Percentiles rank a stretch among this genome's conserved stretches.
Evolutionary conservation across 2,113 vertebrate species (phyloP).

Genomic region (Aspidoscelis tigris): DNA sequence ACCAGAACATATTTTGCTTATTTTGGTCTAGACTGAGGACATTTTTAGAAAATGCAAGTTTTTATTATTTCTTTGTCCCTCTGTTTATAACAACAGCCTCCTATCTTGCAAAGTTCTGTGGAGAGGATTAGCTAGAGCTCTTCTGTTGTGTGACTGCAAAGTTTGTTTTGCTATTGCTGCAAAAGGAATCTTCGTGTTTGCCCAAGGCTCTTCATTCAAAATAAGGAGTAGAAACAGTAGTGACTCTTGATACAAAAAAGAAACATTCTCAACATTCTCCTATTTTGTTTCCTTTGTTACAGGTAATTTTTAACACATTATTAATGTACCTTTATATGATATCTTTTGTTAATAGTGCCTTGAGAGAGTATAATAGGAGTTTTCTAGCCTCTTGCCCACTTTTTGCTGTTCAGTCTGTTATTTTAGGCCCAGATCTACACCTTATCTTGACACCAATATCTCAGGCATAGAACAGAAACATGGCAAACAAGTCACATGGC

Average conservation of each 20-base stretch:
- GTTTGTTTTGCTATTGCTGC: not conserved
- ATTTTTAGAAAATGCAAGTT: constrained; percentile 6
- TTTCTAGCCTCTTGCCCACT: not conserved
- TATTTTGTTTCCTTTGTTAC: constrained; percentile 32
- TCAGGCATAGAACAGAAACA: too few species aligned
- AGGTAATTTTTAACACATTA: constrained; percentile 29
- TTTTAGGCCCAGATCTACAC: not conserved
- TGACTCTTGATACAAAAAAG: constrained; percentile 1
- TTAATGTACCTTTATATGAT: constrained; percentile 41
- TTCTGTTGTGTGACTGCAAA: not conserved
- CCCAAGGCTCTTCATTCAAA: not conserved
- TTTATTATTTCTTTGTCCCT: constrained; percentile 7
- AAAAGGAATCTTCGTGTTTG: not conserved
- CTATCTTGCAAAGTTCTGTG: not conserved
- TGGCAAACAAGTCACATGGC: too few species aligned
- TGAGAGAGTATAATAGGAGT: not conserved
- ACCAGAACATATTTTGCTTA: constrained; percentile 7
- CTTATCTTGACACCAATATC: too few species aligned
- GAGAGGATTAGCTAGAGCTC: not conserved
- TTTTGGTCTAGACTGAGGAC: not conserved
- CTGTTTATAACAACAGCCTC: not conserved
- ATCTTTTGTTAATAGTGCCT: constrained; percentile 57
- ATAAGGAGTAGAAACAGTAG: not conserved
- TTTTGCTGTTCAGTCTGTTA: constrained; percentile 31
- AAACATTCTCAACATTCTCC: not conserved